A percentile compares a stretch with the other conserved stretches of the same genome.
Evolutionary conservation across 2,113 vertebrate species (phyloP).

Genomic region (Asarcornis scutulata): DNA sequence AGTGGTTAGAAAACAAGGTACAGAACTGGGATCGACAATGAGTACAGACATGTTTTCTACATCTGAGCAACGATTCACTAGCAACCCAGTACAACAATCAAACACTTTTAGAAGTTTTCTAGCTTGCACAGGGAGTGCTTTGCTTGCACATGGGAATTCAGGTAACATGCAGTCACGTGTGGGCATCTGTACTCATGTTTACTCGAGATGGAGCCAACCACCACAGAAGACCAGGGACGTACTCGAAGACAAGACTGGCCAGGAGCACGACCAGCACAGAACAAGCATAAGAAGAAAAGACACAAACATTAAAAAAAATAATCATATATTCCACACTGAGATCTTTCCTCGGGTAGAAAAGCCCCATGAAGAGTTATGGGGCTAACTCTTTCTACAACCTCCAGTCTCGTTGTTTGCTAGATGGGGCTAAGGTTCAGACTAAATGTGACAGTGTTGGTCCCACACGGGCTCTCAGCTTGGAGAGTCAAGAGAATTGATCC

Average conservation of each 20-base stretch:
- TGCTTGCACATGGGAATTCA: not conserved
- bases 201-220: not conserved
- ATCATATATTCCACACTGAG: not conserved
- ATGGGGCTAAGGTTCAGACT: not conserved
- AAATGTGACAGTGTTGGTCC: not conserved
- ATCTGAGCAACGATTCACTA: not conserved
- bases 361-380: not conserved
- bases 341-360: not conserved
- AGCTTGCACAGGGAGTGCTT: too few species aligned
- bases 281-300: not conserved
- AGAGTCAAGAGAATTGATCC: not conserved
- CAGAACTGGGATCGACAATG: not conserved
- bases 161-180: accelerated
- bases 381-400: not conserved
- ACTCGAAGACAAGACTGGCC: not conserved
- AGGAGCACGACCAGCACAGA: not conserved
- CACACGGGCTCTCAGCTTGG: not conserved
- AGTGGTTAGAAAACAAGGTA: not conserved
- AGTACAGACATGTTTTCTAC: not conserved
- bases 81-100: not conserved
- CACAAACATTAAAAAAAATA: not conserved
- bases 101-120: not conserved
- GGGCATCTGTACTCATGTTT: not conserved
- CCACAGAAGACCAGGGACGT: not conserved
- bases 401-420: not conserved